Evolutionary conservation across 1,140 invertebrate species (phyloP), one percentile per base, ranked within the genome.

Genomic region (Mizuhopecten yessoensis): DNA sequence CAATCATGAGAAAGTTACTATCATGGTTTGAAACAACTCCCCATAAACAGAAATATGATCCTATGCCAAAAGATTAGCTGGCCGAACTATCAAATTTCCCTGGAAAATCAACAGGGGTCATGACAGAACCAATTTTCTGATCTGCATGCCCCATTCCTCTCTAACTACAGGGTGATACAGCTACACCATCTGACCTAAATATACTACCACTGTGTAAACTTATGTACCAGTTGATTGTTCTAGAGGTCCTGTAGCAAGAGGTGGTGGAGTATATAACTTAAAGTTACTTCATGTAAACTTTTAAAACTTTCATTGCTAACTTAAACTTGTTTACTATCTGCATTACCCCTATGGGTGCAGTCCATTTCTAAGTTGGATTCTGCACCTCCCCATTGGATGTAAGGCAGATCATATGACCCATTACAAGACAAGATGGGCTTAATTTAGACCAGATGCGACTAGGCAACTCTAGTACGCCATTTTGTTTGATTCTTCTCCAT

Each of bases 401-500:
- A 39, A 90, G 33, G 75, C 86, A 39, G 89, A 91, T 89, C 91
- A 91, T 91, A 91, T 91, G 91, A 91, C 91, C 91, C 89, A 49
- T 75, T 75, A 75, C 75, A 86, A 91, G 88, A 89, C 88, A 89
- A 89, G 88, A 91, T 49, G 86, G 86, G 88, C 86, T 91, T 91
- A 90, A 91, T 91, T 91, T 88, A 91, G 86, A 86, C 91, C 91
- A 91, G 91, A 91, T 91, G 91, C 89, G n/a, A 34, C 33, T 87
- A 42, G 39, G 36, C 86, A 42, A 87, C 39, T 87, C 86, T 42
- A 86, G 86, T 86, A 90, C 89, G 89, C 89, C 89, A 90, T 90
- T 87, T 90, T 90, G 89, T 34, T 86, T 90, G 89, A 86, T 87
- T 45, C 86, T 90, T 90, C 86, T 88, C 45, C 45, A 45, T n/a